Base-by-base conservation (phyloP, 37 sponge, comb jelly and placozoan genomes). In the Ephydatia muelleri region DNA sequence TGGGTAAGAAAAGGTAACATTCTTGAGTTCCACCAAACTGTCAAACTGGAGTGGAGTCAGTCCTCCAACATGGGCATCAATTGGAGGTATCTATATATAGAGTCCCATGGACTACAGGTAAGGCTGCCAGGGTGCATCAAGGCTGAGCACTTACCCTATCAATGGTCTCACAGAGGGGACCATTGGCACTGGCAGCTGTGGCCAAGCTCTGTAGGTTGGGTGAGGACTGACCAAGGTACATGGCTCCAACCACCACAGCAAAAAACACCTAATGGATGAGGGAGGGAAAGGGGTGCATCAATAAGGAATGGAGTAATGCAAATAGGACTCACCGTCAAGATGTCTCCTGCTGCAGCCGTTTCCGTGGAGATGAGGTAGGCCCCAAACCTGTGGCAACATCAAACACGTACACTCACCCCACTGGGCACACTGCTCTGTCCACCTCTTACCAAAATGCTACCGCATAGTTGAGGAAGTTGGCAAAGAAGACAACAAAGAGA, bases 121-220 rank as follows among this genome's bases (percentile, higher is more conserved):
- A 13, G 39, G 14, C n/a, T 70, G 4, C 22, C 68, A 28, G 25
- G 32, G 36, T 67, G 43, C 75, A 35, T 12, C 28, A 72, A 73
- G 73, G n/a, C n/a, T n/a, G 29, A 40, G 2, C 13, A 77, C 86
- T 72, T 14, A 96, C 97, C 80, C 91, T 90, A 65, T 91, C 89
- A 71, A 96, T 93, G 77, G 89, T 72, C 25, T 89, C 86, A 83
- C 75, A 96, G 19, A 96, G 90, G 25, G 66, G 84, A 37, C 86
- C 37, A 26, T 93, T 94, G 25, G 96, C 78, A 3, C 96, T 94
- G 33, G 86, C 43, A 12, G 92, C 96, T 35, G 82, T 73, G 11
- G 92, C 88, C 67, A 93, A 83, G 35, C 92, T 91, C 79, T 96
- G 81, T 32, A 96, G 30, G 28, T 93, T 90, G 27, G 96, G 96